Conservation (phyloP, 1,140 invertebrate species). For the Whitmania pigra region DNA sequence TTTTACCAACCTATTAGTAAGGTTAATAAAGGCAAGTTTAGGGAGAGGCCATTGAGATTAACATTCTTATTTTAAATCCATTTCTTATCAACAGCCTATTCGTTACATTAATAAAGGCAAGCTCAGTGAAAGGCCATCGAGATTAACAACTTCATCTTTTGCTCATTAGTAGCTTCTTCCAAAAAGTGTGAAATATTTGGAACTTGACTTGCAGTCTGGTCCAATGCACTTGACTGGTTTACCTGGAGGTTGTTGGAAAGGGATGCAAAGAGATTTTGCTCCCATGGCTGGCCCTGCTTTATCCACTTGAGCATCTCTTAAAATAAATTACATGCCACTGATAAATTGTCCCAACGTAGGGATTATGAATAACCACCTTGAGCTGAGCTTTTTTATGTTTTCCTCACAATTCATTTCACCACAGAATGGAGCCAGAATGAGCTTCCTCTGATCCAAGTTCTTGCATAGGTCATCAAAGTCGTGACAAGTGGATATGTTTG, state of each 20-base stretch:
- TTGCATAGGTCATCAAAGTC: slow-evolving; percentile 69
- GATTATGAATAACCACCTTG: slow-evolving; percentile 50
- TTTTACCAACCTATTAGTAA: no score
- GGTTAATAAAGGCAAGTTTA: no score
- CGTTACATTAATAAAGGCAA: no score
- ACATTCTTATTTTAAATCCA: no score
- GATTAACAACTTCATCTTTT: no score
- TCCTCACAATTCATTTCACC: slow-evolving; percentile 82
- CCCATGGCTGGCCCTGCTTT: slow-evolving; percentile 83
- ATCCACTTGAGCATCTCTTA: slow-evolving; percentile 51
- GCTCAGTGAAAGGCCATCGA: no score
- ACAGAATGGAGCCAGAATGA: slow-evolving; percentile 89
- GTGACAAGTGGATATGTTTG: slow-evolving; percentile 56
- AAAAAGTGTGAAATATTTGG: slow-evolving; percentile 80
- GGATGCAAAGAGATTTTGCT: slow-evolving; percentile 92
- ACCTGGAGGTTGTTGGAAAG: slow-evolving; percentile 68
- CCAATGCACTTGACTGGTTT: slow-evolving; percentile 66
- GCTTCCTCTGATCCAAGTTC: slow-evolving; percentile 71
- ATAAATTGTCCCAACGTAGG: neutral
- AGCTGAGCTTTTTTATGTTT: slow-evolving; percentile 85
- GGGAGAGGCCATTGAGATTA: no score
- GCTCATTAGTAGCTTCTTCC: slow-evolving; percentile 75
- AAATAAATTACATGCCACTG: neutral
- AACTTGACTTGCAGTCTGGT: slow-evolving; percentile 65
- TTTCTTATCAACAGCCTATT: no score